Base-by-base conservation (phyloP, 2,113 vertebrate species). In the Caloenas nicobarica region DNA sequence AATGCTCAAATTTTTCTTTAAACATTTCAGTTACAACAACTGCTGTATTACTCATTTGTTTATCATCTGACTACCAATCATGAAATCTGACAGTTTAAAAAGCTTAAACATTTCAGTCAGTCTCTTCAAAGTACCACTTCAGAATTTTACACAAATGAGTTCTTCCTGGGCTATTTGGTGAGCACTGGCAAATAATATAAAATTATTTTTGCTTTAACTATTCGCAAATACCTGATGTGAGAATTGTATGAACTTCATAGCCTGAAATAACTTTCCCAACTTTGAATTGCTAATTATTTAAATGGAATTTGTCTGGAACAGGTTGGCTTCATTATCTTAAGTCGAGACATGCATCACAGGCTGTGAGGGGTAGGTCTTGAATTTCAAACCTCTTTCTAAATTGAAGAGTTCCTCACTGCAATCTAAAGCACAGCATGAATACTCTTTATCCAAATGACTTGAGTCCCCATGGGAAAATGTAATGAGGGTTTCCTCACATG, bases 221-320 rank as follows among this genome's bases (percentile, higher is more conserved):
- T 33, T 57, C 13, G 17, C 64, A 86, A 19, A 64, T 88, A 57
- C 44, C 50, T 85, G 65, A 46, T 21, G 17, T 12, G 34, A 31
- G 29, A 79, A 82, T 6, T 78, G 19, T 16, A 33, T 29, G 42
- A 66, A 72, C n/a, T 86, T 58, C 38, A 64, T 25, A 78, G 57
- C 40, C 53, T 34, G 40, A 91, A 86, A 78, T 66, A 81, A 57
- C 22, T 36, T 69, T 66, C 66, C 79, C 36, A 81, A 28, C n/a
- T 87, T 69, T n/a, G 60, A 87, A 73, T 36, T 88, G 73, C 57
- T 94, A 92, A 94, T 92, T 88, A 86, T 84, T 81, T 69, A 42
- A 87, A 93, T 54, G 16, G 42, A 68, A 53, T 89, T 92, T 86
- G 33, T 53, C 42, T 70, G 31, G 33, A 79, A 85, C 26, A 9